phyloP scores from a whole-genome alignment of 2,888 invertebrate species.

The Tenthredo scrophulariae region DNA sequence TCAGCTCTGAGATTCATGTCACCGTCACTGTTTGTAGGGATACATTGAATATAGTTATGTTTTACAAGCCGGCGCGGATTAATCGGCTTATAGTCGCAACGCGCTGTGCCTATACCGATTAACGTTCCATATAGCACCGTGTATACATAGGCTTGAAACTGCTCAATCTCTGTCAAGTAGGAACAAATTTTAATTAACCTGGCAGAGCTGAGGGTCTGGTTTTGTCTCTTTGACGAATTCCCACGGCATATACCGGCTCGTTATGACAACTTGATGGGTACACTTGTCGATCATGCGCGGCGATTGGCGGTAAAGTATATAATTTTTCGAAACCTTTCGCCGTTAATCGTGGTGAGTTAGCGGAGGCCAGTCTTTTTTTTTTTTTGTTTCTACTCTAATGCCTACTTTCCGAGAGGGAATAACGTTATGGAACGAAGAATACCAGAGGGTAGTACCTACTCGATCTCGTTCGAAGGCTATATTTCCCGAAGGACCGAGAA shows the following conservation, averaged over 20 bases:
- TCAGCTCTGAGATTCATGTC: neutral
- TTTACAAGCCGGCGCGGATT: neutral
- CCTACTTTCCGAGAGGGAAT: neutral
- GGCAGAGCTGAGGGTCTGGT: neutral
- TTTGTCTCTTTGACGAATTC: neutral
- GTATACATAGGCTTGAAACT: neutral
- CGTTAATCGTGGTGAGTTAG: neutral
- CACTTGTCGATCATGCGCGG: neutral
- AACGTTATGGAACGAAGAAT: neutral
- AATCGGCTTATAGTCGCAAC: neutral
- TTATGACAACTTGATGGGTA: neutral
- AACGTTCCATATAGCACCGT: neutral
- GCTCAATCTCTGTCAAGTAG: neutral
- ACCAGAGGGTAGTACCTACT: neutral
- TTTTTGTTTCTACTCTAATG: neutral
- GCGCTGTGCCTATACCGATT: neutral
- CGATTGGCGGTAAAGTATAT: neutral
- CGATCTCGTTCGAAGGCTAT: slow-evolving; percentile 8
- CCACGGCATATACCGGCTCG: neutral
- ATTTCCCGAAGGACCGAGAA: slow-evolving; percentile 22
- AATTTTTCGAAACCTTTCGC: neutral
- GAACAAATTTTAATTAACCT: neutral
- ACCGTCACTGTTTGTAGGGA: neutral
- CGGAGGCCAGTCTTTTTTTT: neutral
- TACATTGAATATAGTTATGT: neutral